These are phyloP conservation scores for Petrolisthes manimaculis DNA, from an alignment of 2,888 invertebrate species.

Conservation along the genomic window DNA sequence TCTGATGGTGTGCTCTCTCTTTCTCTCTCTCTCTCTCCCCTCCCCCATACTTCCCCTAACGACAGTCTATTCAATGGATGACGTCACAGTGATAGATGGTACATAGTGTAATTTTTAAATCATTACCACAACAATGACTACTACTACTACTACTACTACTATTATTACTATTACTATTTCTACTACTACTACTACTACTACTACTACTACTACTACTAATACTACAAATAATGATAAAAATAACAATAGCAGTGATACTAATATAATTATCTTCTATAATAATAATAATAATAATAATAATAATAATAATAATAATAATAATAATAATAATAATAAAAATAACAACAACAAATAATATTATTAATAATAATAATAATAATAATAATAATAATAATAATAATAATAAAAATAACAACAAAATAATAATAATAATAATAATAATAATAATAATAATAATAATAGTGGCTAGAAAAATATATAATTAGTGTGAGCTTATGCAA, in stretches of 20 bases:
- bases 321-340: neutral
- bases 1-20: neutral
- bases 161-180: neutral
- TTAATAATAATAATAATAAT: neutral
- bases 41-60: neutral
- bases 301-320: constrained; percentile 18
- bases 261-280: constrained; percentile 3
- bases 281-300: constrained; percentile 17
- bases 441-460: too few species aligned
- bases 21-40: neutral
- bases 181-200: constrained; percentile 15
- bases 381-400: neutral
- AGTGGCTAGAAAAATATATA: too few species aligned
- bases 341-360: neutral
- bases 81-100: too few species aligned
- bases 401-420: too few species aligned
- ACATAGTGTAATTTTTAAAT: too few species aligned
- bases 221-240: too few species aligned
- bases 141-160: constrained; percentile 3
- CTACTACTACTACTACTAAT: constrained; percentile 7
- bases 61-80: too few species aligned
- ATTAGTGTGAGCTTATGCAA: too few species aligned
- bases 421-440: neutral
- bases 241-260: neutral
- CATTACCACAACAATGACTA: constrained; percentile 4